Percentiles rank a stretch among this genome's conserved stretches.
Conservation (phyloP, 2,888 invertebrate genomes). For the Sabatieria punctata region DNA sequence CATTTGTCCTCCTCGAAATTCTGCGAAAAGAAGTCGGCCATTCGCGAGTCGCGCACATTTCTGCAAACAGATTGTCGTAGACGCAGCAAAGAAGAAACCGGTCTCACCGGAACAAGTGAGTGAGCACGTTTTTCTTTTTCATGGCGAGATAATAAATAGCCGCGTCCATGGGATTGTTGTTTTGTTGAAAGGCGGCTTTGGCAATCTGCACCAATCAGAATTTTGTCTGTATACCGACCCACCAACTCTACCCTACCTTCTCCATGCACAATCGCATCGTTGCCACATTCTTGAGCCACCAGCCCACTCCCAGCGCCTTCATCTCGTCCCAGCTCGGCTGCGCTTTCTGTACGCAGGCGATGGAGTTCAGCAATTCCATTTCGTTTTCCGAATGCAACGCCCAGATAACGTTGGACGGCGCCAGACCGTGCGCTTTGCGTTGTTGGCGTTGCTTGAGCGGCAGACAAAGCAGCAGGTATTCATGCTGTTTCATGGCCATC, state of each 20-base stretch:
- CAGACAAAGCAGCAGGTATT: conserved; percentile 77
- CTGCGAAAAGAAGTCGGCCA: conserved; percentile 85
- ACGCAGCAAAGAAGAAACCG: not conserved
- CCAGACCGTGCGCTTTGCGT: conserved; percentile 14
- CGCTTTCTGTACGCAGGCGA: conserved; percentile 44
- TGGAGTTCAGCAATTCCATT: conserved; percentile 68
- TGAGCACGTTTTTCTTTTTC: conserved; percentile 88
- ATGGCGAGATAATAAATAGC: conserved; percentile 92
- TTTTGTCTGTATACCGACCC: conserved; percentile 35
- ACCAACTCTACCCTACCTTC: conserved; percentile 39
- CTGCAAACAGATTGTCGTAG: conserved; percentile 32
- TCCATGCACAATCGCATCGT: conserved; percentile 68
- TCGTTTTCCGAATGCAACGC: conserved; percentile 97
- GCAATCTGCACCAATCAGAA: conserved; percentile 44
- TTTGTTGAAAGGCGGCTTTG: conserved; percentile 72
- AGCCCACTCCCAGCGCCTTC: conserved; percentile 75
- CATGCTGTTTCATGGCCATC: conserved; percentile 91
- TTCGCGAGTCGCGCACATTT: conserved; percentile 66
- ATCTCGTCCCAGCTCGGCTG: conserved; percentile 64
- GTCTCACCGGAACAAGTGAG: conserved; percentile 62
- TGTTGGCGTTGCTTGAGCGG: conserved; percentile 65
- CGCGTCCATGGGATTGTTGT: conserved; percentile 90
- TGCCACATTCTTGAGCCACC: conserved; percentile 80
- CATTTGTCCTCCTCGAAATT: conserved; percentile 82
- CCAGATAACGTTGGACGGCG: conserved; percentile 75